Evolutionary conservation across 92 coral and sea anemone genomes (phyloP), one percentile per base, ranked within the genome.

Genomic region (Micromussa lordhowensis): DNA sequence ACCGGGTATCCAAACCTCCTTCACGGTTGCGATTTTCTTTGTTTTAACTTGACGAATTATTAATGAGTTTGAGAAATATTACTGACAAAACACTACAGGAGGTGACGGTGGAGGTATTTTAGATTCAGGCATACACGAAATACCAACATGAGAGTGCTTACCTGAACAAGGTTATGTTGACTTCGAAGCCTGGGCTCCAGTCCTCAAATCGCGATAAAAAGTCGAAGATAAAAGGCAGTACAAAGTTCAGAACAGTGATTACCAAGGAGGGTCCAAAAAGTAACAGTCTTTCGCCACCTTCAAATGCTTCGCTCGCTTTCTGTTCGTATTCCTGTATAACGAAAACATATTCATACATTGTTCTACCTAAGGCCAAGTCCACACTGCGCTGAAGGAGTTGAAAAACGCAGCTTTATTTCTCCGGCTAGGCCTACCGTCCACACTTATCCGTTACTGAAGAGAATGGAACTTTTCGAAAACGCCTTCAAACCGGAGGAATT

Each of bases 111-210:
- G 22, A 9, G 57, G 64, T 58, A 58, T 17, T 2, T 58, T 44
- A 44, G 0, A 22, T 24, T 5, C 12, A 0, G 68, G 30, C 68
- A 24, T 61, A 61, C 68, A 61, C 26, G 68, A 24, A 19, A 2
- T 64, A 64, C 30, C 3, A 12, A 28, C 71, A 28, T 19, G 2
- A 22, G 19, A 34, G 53, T 24, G 58, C 81, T 12, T 87, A 96
- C 99, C 99, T 93, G 76, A 88, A 93, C 78, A 96, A 83, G 84
- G 93, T 93, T 64, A 96, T 83, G 63, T 91, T 89, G 36, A 96
- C 95, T 84, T 96, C 96, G 86, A 96, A 96, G 71, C 96, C 87
- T 69, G 99, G 98, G 81, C 99, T 96, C 94, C 97, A 96, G 78
- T 96, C 98, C 68, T 96, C 99, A 70, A 91, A 88, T 51, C 89